Percentiles rank a stretch among this genome's conserved stretches.
Conservation (phyloP, 2,797 vertebrate genomes). For the Dromococcyx pavoninus region DNA sequence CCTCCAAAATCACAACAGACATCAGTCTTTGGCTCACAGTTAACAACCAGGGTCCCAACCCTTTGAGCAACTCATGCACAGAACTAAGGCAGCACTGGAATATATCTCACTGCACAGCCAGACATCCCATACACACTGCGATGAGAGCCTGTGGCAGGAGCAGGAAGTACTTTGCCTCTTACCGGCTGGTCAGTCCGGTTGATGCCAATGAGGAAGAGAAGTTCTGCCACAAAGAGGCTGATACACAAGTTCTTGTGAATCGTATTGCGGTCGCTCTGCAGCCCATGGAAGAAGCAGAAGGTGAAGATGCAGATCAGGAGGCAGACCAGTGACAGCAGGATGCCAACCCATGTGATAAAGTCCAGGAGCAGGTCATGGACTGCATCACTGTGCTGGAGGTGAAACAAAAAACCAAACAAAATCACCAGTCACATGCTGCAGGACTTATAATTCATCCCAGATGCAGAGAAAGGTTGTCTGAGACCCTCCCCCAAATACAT, state of each 20-base stretch:
- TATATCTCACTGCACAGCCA: background rate
- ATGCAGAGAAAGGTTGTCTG: background rate
- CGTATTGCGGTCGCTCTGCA: slow-evolving; percentile 97
- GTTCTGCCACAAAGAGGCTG: slow-evolving; percentile 95
- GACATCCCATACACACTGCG: background rate
- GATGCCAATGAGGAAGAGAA: slow-evolving; percentile 96
- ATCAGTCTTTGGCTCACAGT: background rate
- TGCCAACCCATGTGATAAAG: slow-evolving; percentile 98
- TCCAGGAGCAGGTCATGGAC: slow-evolving; percentile 94
- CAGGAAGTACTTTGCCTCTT: slow-evolving; percentile 53
- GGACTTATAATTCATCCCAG: background rate
- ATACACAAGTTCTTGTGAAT: slow-evolving; percentile 99
- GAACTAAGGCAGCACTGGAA: background rate
- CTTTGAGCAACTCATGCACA: background rate
- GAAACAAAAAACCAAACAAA: slow-evolving; percentile 9
- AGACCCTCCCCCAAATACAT: background rate
- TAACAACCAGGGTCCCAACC: background rate
- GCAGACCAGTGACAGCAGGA: slow-evolving; percentile 95
- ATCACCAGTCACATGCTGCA: background rate
- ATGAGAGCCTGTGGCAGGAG: background rate
- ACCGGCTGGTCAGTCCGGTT: slow-evolving; percentile 95
- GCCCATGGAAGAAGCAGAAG: slow-evolving; percentile 98
- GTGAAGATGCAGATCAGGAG: slow-evolving; percentile 99
- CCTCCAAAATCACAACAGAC: background rate
- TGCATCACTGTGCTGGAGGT: slow-evolving; percentile 84